These are phyloP conservation scores for Aphis craccivora DNA, from an alignment of 1,140 invertebrate genomes.

Conservation along the genomic window DNA sequence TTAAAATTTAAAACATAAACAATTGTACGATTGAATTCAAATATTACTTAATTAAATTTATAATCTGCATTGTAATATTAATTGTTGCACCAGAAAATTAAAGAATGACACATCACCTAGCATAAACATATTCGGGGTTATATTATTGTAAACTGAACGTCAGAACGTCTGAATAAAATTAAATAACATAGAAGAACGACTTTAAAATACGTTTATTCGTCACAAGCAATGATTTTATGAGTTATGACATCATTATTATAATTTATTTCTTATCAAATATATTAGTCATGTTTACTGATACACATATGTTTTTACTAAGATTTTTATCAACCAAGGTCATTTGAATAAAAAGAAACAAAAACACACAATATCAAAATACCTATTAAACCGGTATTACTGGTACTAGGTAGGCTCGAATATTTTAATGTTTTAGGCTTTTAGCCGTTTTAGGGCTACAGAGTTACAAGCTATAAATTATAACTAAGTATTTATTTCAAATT, in stretches of 20 bases:
- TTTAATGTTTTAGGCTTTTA: neutral
- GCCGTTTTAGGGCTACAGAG: neutral
- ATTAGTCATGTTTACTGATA: slow-evolving; percentile 35
- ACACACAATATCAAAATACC: neutral
- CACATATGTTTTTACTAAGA: slow-evolving; percentile 14
- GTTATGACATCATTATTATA: slow-evolving; percentile 39
- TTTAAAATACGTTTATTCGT: neutral
- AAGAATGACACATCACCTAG: neutral
- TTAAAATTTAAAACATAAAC: neutral
- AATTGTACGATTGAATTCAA: neutral
- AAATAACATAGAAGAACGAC: neutral
- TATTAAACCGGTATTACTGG: neutral
- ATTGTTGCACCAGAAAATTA: neutral
- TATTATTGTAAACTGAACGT: neutral
- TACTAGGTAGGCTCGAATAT: too few relatives aligned
- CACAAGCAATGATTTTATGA: neutral
- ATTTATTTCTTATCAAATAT: slow-evolving; percentile 14
- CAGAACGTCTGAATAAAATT: slow-evolving; percentile 3
- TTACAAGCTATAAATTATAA: neutral
- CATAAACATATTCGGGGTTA: neutral
- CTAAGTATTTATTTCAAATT: neutral
- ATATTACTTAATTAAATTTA: slow-evolving; percentile 5
- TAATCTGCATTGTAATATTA: neutral
- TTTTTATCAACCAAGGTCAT: slow-evolving; percentile 37
- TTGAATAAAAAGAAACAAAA: neutral